Evolutionary conservation across 2,888 invertebrate genomes (phyloP), one percentile per base, ranked within the genome.

Genomic region (Sminthurides aquaticus): DNA sequence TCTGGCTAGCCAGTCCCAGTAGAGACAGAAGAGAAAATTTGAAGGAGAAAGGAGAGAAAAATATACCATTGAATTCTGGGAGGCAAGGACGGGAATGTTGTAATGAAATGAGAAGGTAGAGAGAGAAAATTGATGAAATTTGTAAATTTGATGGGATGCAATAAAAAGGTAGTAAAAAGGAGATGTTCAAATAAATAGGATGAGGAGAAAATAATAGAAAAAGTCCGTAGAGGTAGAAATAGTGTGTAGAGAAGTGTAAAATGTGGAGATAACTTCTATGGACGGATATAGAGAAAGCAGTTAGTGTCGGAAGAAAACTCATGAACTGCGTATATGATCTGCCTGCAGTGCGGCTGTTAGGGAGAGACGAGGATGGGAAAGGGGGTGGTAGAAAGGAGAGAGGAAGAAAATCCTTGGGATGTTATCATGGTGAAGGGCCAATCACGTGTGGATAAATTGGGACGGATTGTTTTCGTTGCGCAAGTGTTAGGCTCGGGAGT

Each of bases 401-500:
- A 34, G 5, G 43, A 15, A 34, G 43, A 34, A 34, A 34, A 34
- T 34, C 43, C 43, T 15, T 15, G 15, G 43, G 43, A 34, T 34
- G 43, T 57, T 26, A n/a, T 26, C 27, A 57, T 28, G 57, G 27
- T 57, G 27, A 58, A 24, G 57, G 57, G n/a, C 57, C 57, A 58
- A 58, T 58, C 57, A 58, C 29, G 57, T 58, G 57, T 29, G 29
- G 57, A 58, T 58, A 58, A 58, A 58, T 58, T 58, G 57, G 57
- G 57, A 34, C 27, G 57, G 57, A 58, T 58, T 58, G 57, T 58
- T 58, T 58, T 58, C 22, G 34, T 24, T 58, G 57, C 57, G 57
- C 57, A 58, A 58, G 57, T 58, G 34, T 58, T 57, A 34, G 8
- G 8, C 43, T 11, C 43, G 43, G 27, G 57, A 24, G 57, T 57